These are phyloP conservation scores for Craniophora ligustri DNA, from an alignment of 2,888 invertebrate species.

Conservation along the genomic window DNA sequence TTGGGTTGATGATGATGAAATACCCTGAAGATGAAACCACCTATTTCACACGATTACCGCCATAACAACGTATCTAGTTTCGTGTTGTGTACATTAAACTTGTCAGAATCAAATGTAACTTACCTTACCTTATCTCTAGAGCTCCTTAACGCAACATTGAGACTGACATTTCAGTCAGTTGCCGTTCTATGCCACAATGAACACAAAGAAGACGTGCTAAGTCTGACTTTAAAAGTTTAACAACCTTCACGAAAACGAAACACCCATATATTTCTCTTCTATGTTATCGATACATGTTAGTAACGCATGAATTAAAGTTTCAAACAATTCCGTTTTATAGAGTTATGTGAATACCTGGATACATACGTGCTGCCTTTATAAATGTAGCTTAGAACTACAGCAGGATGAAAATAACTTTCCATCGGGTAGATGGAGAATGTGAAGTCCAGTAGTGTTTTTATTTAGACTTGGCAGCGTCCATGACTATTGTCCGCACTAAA, in stretches of 20 bases:
- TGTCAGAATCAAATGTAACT: too few relatives aligned
- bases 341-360: slow-evolving; percentile 13
- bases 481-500: too few relatives aligned
- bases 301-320: slow-evolving; percentile 42
- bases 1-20: too few relatives aligned
- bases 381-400: slow-evolving; percentile 27
- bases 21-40: too few relatives aligned
- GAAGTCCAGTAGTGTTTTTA: too few relatives aligned
- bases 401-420: too few relatives aligned
- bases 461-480: too few relatives aligned
- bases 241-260: not conserved
- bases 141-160: not conserved
- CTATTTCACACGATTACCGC: too few relatives aligned
- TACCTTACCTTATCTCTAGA: too few relatives aligned
- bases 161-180: not conserved
- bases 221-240: slow-evolving; percentile 2
- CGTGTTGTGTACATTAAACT: too few relatives aligned
- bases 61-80: too few relatives aligned
- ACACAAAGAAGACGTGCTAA: not conserved
- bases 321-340: slow-evolving; percentile 43
- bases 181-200: not conserved
- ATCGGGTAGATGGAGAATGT: too few relatives aligned
- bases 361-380: slow-evolving; percentile 36
- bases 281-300: slow-evolving; percentile 25
- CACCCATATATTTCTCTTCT: slow-evolving; percentile 3